Base-by-base conservation (phyloP, 2,797 vertebrate genomes). In the Propithecus deckenii region DNA sequence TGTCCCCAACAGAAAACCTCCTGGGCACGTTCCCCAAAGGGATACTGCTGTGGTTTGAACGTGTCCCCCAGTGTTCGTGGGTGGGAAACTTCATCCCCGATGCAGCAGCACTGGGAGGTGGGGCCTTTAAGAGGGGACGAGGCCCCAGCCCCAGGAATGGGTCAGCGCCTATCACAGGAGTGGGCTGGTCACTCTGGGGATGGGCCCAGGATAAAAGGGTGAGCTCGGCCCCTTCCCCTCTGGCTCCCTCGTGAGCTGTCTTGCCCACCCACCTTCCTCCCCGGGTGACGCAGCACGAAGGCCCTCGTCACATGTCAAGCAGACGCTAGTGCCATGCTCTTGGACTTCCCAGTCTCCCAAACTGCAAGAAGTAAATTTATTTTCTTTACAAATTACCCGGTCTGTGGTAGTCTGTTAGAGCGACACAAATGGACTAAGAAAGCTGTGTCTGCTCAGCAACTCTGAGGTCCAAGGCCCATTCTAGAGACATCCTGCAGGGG, bases 361-460 rank as follows among this genome's bases (percentile, higher is more conserved):
- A 15, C 14, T 46, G 13, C 2, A 43, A 43, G 71, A 74, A 74
- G 43, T 46, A 30, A 74, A 43, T 46, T 74, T 74, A 2, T 74
- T 74, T 74, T 46, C 41, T 74, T 74, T 43, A 4, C 28, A 74
- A 46, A 74, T 46, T 43, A 15, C 25, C 41, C 71, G 30, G 41
- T 25, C 55, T 57, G 23, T 57, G 55, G 14, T 74, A 17, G 28
- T 46, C 71, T 74, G 71, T 43, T 74, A 74, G 2, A 74, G 41
- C 41, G 43, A 43, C 25, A 74, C 71, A 46, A 74, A 74, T 30
- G 14, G 41, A 30, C 71, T 74, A 17, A 74, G 25, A 74, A 1
- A 75, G 30, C 32, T 1, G 7, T 43, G 3, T 30, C 38, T 28
- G 4, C 25, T 7, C 6, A 0, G 22, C 52, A 17, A 6, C 38